Base-by-base conservation (phyloP, 1,140 invertebrate genomes). In the Formica selysi region DNA sequence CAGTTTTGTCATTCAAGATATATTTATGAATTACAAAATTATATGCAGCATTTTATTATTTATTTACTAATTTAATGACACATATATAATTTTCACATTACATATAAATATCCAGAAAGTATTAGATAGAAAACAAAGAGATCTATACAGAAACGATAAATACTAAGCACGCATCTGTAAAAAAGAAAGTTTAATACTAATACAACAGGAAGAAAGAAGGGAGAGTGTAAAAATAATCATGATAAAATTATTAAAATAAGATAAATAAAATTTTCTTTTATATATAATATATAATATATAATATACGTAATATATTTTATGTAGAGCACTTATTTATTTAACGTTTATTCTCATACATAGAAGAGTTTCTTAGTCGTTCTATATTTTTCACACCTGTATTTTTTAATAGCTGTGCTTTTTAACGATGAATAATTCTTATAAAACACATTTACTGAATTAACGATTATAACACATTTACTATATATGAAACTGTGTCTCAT, bases 41-140 rank as follows among this genome's bases (percentile, higher is more conserved):
- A 51, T 51, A 61, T 41, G 54, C 36, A 61, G 13, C 32, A 59
- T 61, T 76, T 59, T 59, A 76, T 76, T 38, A 51, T 59, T 76
- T 76, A 61, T 59, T 76, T 76, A 76, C 11, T 76, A 41, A 76
- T 61, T 76, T 54, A 76, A 61, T 76, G 36, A 54, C 19, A 61
- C 73, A 11, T n/a, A 54, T 22, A 29, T 29, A 29, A 61, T 76
- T 26, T 54, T 54, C 41, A 76, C 26, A 13, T 29, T 61, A 51
- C 54, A 32, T 26, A 32, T 59, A 54, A 76, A 22, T 61, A 61
- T 41, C 8, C 22, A 61, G 54, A 3, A 29, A 59, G n/a, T 59
- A 19, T 16, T 6, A 57, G 8, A 22, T 59, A 8, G 7, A 59
- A 59, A 59, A 51, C 5, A 29, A 29, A 29, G 48, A 51, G 48